Base-by-base conservation (phyloP, 2,113 vertebrate genomes). In the Urocynchramus pylzowi region DNA sequence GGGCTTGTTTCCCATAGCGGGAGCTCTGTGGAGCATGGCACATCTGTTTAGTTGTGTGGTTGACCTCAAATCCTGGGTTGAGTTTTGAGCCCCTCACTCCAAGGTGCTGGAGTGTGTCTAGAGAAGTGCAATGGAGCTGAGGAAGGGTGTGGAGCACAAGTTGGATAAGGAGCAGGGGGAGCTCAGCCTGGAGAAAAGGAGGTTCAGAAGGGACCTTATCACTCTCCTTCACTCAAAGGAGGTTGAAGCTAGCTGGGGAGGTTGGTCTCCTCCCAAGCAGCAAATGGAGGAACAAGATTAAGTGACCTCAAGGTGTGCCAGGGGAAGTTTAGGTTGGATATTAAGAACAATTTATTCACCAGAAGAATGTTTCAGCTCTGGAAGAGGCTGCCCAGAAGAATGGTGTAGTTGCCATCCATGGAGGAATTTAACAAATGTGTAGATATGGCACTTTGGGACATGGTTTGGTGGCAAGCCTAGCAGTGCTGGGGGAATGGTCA, bases 381-480 rank as follows among this genome's bases (percentile, higher is more conserved):
- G 20, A 54, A 42, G 47, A 18, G 45, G 30, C 53, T 68, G 30
- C 9, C 16, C 20, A 31, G 30, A 54, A 39, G 11, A 42, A 27
- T 13, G 31, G 21, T 42, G 41, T 14, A 35, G 30, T 61, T 0
- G 0, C 30, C 15, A 41, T 41, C 8, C 0, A 0, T 31, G 11
- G 24, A 47, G 53, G 21, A 30, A 26, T 83, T 54, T 76, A 61
- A 28, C 15, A 49, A 49, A 23, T 0, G 0, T 52, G 41, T 39
- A 31, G 22, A 23, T 69, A 18, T 27, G 61, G 78, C 26, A 61
- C 7, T 18, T 42, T 22, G 54, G 41, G 54, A 42, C 10, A 33
- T 4, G 8, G 22, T 37, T 77, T 69, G 37, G 35, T 61, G 63
- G 42, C 33, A 41, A 60, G 31, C 41, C 26, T 69, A 35, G 35